Conservation (phyloP, 2,888 invertebrate genomes). For the Girardia tigrina region DNA sequence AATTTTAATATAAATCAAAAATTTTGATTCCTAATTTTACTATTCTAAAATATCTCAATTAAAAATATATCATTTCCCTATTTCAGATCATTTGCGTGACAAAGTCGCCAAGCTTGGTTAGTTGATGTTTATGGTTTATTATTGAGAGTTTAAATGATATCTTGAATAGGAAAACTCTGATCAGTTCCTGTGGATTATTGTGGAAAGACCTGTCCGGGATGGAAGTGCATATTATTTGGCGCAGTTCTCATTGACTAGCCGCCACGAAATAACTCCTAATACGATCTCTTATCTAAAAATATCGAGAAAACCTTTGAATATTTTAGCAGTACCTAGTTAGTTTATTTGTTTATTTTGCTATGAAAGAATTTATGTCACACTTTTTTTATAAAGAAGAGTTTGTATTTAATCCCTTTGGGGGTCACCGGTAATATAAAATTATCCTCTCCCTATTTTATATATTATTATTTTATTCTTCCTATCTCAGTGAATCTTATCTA, state of each 20-base stretch:
- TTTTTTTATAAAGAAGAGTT: too few relatives aligned
- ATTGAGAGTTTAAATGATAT: neutral
- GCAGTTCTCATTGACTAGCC: slow-evolving; percentile 2
- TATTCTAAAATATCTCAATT: too few relatives aligned
- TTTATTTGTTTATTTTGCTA: neutral
- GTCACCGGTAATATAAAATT: too few relatives aligned
- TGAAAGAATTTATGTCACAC: too few relatives aligned
- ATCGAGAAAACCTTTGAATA: neutral
- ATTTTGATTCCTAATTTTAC: too few relatives aligned
- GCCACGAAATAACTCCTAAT: neutral
- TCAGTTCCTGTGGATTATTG: neutral
- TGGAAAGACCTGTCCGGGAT: neutral
- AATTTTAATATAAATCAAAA: too few relatives aligned
- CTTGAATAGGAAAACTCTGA: neutral
- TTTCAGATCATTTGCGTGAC: slow-evolving; percentile 12
- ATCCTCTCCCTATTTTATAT: too few relatives aligned
- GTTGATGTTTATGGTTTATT: too few relatives aligned
- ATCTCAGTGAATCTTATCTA: too few relatives aligned
- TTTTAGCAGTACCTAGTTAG: slow-evolving; percentile 13
- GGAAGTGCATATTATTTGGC: slow-evolving; percentile 13
- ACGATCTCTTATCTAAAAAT: slow-evolving; percentile 10
- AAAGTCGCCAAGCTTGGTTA: neutral
- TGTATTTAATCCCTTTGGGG: too few relatives aligned
- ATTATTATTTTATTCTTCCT: too few relatives aligned
- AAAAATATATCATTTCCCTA: too few relatives aligned